phyloP scores from a whole-genome alignment of 2,113 vertebrate species.

The Lophius piscatorius region DNA sequence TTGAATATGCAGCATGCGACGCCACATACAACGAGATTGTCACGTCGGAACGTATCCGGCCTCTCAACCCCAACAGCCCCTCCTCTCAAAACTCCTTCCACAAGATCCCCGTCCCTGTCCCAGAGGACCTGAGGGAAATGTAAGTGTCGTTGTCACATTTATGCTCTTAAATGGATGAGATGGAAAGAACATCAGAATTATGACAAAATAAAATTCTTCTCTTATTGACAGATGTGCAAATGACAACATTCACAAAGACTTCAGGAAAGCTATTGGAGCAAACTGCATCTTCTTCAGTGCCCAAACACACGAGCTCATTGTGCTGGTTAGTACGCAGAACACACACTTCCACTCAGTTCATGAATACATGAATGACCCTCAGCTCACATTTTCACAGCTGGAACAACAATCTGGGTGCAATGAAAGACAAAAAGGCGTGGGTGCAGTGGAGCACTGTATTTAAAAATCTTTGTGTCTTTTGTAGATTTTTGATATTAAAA shows the following conservation, averaged over 20 bases:
- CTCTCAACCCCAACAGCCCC: constrained; percentile 89
- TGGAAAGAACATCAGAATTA: too few relatives aligned
- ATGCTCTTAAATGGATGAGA: too few relatives aligned
- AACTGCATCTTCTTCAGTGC: constrained; percentile 89
- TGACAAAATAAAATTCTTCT: constrained; percentile 37
- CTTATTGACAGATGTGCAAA: constrained; percentile 83
- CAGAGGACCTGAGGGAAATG: constrained; percentile 90
- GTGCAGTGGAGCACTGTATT: too few relatives aligned
- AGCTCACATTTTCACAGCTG: too few relatives aligned
- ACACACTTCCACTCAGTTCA: too few relatives aligned
- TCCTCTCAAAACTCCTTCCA: constrained; percentile 86
- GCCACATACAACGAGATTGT: constrained; percentile 95
- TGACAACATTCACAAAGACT: constrained; percentile 91
- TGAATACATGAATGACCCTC: too few relatives aligned
- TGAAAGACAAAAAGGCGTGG: too few relatives aligned
- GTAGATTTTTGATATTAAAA: too few relatives aligned
- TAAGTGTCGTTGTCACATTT: constrained; percentile 71
- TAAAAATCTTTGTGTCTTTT: too few relatives aligned
- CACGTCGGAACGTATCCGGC: constrained; percentile 89
- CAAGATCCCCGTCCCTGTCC: constrained; percentile 86
- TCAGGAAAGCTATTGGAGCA: constrained; percentile 91
- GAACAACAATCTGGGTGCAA: too few relatives aligned
- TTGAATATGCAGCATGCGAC: constrained; percentile 91
- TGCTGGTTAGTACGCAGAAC: constrained; percentile 88
- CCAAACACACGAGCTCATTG: constrained; percentile 85